Base-by-base conservation (phyloP, 2,113 vertebrate species). In the Thryonomys swinderianus region DNA sequence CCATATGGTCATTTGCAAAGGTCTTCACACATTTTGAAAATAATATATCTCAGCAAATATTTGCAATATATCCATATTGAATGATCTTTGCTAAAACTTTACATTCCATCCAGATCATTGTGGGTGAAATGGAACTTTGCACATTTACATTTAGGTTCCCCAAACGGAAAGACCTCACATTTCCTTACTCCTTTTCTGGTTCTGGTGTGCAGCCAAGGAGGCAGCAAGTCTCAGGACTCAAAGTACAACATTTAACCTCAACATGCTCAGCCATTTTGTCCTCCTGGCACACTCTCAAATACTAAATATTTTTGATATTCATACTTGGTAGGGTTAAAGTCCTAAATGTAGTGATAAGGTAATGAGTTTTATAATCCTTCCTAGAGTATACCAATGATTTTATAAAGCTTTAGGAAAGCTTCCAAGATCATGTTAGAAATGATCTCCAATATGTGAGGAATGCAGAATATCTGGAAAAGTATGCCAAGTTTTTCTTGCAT, bases 21-120 rank as follows among this genome's bases (percentile, higher is more conserved):
- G n/a, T 80, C 66, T 88, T 67, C n/a, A 61, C n/a, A 42, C 30
- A 95, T 94, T 84, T 84, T 69, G 86, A 80, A 61, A 73, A 64
- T 55, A 69, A 57, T 17, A 42, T 13, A 27, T 64, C 45, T 95
- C 34, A 27, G 17, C 74, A 94, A 95, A 90, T 86, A 53, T 76
- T 95, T 84, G 69, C 51, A 79, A 53, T 80, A 42, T 83, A 57
- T 21, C 7, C 42, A 57, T 9, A 86, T 48, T 82, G 45, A 89
- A 67, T 88, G 34, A 89, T 53, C 32, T 92, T 88, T 64, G 48
- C 42, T 74, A 88, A 23, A 78, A 30, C 32, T 74, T 69, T 81
- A 85, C 6, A 81, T 95, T 87, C 16, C 37, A 64, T 40, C 13
- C 16, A 85, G 83, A 88, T 23, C 17, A 53, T 2, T 88, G 23